These are phyloP conservation scores for Macrostomum lignano DNA, from an alignment of 1,140 invertebrate genomes.

Conservation along the genomic window DNA sequence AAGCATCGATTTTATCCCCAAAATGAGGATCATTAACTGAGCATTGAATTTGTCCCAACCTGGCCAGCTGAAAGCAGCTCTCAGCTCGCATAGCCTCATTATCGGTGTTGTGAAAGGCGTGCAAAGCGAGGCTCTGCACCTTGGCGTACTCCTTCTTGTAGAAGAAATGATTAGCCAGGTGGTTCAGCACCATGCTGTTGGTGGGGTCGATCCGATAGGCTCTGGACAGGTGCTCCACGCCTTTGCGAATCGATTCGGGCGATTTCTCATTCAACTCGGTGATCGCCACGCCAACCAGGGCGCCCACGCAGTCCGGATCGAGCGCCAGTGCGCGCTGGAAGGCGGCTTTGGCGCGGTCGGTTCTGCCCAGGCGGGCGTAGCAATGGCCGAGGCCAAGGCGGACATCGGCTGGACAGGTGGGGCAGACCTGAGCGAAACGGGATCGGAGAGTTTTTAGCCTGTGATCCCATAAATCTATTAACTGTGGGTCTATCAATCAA, in stretches of 20 bases:
- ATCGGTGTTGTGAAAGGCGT: conserved; percentile 93
- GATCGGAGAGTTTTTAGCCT: no score
- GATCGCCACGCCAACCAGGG: conserved; percentile 71
- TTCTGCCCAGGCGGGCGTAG: conserved; percentile 77
- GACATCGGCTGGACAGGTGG: conserved; percentile 82
- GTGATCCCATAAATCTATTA: no score
- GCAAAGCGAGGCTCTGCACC: conserved; percentile 72
- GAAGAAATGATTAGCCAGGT: conserved; percentile 97
- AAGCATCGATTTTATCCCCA: no score
- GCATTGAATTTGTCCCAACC: no score
- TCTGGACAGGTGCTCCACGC: conserved; percentile 77
- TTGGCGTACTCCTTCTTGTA: conserved; percentile 92
- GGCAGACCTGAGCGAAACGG: no score
- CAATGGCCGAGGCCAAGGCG: conserved; percentile 81
- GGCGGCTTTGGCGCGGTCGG: conserved; percentile 72
- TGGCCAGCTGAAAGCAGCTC: conserved; percentile 85
- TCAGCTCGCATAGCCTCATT: conserved; percentile 95
- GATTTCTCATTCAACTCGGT: conserved; percentile 70
- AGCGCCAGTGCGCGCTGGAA: conserved; percentile 76
- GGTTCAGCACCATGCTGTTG: conserved; percentile 95
- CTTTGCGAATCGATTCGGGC: conserved; percentile 61
- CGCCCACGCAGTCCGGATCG: conserved; percentile 73
- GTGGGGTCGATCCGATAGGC: conserved; percentile 86
- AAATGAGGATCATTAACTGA: no score
- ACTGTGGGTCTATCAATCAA: no score